Evolutionary conservation across 2,888 invertebrate species (phyloP), one percentile per base, ranked within the genome.

Genomic region (Lasioglossum lativentre): DNA sequence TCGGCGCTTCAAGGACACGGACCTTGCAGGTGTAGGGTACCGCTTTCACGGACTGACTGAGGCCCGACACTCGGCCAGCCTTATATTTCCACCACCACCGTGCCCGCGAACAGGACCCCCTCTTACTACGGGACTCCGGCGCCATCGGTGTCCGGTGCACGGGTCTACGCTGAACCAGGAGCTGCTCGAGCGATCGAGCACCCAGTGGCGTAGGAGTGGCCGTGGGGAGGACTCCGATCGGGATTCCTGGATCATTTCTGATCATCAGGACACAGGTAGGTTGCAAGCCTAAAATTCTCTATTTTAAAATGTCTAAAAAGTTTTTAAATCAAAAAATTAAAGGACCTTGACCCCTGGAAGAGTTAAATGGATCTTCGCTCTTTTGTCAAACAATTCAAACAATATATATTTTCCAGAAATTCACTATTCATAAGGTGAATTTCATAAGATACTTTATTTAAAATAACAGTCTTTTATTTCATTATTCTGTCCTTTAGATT

Each of bases 1-100:
- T 74, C 63, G 63, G 79, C 0, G 84, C 59, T 88, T 90, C 89
- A 89, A 90, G 91, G 87, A 91, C 91, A 90, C 93, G 93, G 93
- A 93, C 92, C 93, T 94, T 92, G 91, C 91, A 93, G 92, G 91
- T 91, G 92, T 93, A 93, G 93, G 68, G 92, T 93, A 93, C 93
- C 94, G 94, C 23, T 47, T 93, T 94, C 94, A 93, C 93, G 92
- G 92, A 95, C 95, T 95, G 95, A 94, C 94, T 91, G 93, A 91
- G 92, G 92, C 93, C 90, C 92, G 93, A 92, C 92, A 93, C 92
- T 92, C 90, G 88, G 88, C 90, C 86, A 86, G 93, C 92, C 91
- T 95, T 95, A 95, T 95, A 95, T 95, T 94, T 92, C 95, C 94
- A 94, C 95, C 94, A 93, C 95, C 94, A 95, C 93, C 63, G 68